Conservation (phyloP, 2,888 invertebrate species). For the Tenodera sinensis region DNA sequence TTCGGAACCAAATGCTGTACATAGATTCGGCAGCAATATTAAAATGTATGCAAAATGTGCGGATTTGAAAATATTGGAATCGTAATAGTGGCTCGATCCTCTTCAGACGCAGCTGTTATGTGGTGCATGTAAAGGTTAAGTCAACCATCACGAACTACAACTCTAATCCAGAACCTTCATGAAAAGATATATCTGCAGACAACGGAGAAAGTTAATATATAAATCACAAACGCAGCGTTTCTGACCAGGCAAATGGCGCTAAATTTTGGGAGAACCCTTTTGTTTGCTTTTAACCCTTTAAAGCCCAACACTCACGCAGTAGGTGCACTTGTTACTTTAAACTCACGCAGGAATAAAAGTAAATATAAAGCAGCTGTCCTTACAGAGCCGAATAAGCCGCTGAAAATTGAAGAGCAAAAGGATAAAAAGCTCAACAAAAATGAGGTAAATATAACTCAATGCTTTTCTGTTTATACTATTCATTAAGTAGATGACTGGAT, state of each 20-base stretch:
- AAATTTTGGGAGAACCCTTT: not conserved
- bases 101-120: not conserved
- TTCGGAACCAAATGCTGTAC: too few species aligned
- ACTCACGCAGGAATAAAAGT: slow-evolving; percentile 26
- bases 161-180: not conserved
- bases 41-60: too few species aligned
- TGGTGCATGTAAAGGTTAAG: not conserved
- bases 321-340: not conserved
- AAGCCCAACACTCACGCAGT: not conserved
- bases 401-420: slow-evolving; percentile 50
- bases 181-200: not conserved
- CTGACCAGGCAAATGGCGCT: not conserved
- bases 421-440: slow-evolving; percentile 46
- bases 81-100: not conserved
- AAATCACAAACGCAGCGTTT: not conserved
- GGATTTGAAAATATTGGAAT: too few species aligned
- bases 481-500: too few species aligned
- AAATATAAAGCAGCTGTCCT: slow-evolving; percentile 51
- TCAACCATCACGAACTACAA: not conserved
- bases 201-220: not conserved
- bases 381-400: slow-evolving; percentile 48
- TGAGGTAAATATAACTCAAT: slow-evolving; percentile 41
- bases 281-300: not conserved
- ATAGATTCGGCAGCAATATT: too few species aligned
- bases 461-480: too few species aligned